phyloP scores from a whole-genome alignment of 2,797 vertebrate species.

The Parambassis ranga region DNA sequence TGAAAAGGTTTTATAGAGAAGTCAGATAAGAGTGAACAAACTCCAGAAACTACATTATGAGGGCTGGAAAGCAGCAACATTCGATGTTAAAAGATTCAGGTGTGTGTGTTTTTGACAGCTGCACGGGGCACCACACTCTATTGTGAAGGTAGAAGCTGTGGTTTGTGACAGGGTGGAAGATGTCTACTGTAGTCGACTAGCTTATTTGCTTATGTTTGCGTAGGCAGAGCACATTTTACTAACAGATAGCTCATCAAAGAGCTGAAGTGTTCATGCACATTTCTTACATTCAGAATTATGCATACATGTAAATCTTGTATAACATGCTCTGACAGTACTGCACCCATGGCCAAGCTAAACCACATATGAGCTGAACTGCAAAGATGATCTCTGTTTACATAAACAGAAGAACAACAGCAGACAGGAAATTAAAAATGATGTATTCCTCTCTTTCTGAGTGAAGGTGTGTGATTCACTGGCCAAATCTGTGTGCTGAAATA shows the following conservation, averaged over 20 bases:
- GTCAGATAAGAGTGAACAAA: background rate
- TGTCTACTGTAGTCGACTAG: too few relatives aligned
- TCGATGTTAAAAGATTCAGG: too few relatives aligned
- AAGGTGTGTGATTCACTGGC: too few relatives aligned
- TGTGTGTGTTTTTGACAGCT: too few relatives aligned
- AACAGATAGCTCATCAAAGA: background rate
- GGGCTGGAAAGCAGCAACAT: background rate
- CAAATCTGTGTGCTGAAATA: too few relatives aligned
- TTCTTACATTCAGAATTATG: background rate
- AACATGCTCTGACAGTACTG: conserved; percentile 4
- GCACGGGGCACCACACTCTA: too few relatives aligned
- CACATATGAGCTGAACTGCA: background rate
- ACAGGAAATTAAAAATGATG: too few relatives aligned
- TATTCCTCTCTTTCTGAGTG: too few relatives aligned
- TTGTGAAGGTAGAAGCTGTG: too few relatives aligned
- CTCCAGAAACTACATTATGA: rapidly evolving
- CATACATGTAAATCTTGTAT: background rate
- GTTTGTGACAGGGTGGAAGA: too few relatives aligned
- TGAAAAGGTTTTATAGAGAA: background rate
- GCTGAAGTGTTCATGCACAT: conserved; percentile 1
- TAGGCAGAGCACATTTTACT: too few relatives aligned
- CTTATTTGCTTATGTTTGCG: too few relatives aligned
- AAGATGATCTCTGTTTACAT: background rate
- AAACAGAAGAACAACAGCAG: background rate
- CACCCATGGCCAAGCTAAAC: background rate